A percentile compares a stretch with the other conserved stretches of the same genome.
Evolutionary conservation across 2,888 invertebrate genomes (phyloP).

Genomic region (Stegophylla sp.): DNA sequence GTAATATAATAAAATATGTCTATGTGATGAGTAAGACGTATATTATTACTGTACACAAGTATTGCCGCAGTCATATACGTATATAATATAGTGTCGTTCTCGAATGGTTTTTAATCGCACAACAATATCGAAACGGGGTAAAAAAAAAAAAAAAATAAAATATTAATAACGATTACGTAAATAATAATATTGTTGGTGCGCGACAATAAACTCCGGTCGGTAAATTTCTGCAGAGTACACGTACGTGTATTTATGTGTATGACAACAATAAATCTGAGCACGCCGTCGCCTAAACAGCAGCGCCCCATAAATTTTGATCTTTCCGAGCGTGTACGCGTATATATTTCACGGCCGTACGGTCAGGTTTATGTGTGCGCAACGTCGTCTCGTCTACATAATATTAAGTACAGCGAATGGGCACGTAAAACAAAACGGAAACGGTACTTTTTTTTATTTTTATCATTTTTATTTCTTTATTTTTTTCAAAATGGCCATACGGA

Average conservation of each 20-base stretch:
- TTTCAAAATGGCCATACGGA: slow-evolving; percentile 40
- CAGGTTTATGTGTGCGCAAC: neutral
- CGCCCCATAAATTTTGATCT: slow-evolving; percentile 27
- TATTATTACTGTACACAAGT: neutral
- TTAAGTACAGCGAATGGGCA: neutral
- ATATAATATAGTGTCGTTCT: neutral
- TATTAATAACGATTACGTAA: neutral
- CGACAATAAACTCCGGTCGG: slow-evolving; percentile 51
- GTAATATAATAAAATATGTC: neutral
- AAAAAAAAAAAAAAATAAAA: neutral
- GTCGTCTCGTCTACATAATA: neutral
- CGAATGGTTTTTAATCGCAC: neutral
- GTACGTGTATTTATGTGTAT: neutral
- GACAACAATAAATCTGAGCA: slow-evolving; percentile 16
- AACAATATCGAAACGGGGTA: neutral
- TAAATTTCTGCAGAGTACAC: slow-evolving; percentile 33
- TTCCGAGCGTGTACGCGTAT: slow-evolving; percentile 1
- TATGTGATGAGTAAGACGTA: too few relatives aligned
- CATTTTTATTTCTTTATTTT: neutral
- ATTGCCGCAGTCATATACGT: neutral
- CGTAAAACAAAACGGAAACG: slow-evolving; percentile 21
- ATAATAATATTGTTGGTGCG: neutral
- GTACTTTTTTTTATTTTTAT: too few relatives aligned
- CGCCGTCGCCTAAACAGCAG: slow-evolving; percentile 17
- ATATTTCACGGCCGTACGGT: neutral